Base-by-base conservation (phyloP, 2,888 invertebrate genomes). In the Morinoia aosen region DNA sequence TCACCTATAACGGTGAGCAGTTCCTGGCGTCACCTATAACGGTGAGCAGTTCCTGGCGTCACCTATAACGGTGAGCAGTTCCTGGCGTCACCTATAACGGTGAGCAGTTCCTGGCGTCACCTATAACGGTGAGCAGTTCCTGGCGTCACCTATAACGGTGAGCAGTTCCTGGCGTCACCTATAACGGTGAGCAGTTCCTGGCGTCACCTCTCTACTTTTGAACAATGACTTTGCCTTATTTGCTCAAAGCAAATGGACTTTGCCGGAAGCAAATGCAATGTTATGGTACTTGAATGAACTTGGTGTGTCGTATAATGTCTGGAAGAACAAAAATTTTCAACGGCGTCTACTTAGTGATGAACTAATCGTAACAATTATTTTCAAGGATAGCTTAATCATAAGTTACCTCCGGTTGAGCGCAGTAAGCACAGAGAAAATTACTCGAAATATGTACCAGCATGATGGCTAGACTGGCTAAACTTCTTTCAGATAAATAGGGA, bases 1-100 rank as follows among this genome's bases (percentile, higher is more conserved):
- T n/a, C n/a, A n/a, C n/a, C n/a, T n/a, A n/a, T 64, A 25, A 64
- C 58, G 58, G 11, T 14, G 64, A 5, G 64, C 64, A 14, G 12
- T 64, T 5, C 5, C 25, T 64, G 98, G 58, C n/a, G n/a, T n/a
- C n/a, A n/a, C n/a, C n/a, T n/a, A n/a, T 64, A 25, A 64, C 58
- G 58, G 11, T 14, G 64, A 5, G 64, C 64, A 14, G 12, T 64
- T 5, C 5, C 25, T 64, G 98, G 58, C n/a, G n/a, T n/a, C n/a
- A n/a, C n/a, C n/a, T n/a, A n/a, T 64, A 25, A 64, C 58, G 58
- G 11, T 14, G 64, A 5, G 64, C 64, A 14, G 12, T 64, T 5
- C 5, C 25, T 64, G 98, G 58, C 5, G 5, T 64, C 64, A 19
- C 19, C 25, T 64, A 12, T 64, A 25, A 25, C 12, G 64, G 19